Percentiles rank a stretch among this genome's conserved stretches.
Conservation (phyloP, 2,797 vertebrate species). For the Acipenser transmontanus region DNA sequence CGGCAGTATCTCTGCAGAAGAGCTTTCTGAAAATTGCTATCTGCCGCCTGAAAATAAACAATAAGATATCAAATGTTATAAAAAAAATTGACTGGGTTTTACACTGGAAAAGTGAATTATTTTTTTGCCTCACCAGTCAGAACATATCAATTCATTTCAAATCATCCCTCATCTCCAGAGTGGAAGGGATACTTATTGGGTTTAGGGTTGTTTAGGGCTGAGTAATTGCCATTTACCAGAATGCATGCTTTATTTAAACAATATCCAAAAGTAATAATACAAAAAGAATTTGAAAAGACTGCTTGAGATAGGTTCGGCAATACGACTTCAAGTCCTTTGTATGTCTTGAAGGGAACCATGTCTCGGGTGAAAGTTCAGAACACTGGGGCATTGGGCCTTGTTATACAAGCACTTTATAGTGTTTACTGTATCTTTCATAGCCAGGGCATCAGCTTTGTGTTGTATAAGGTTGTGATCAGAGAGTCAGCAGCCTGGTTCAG, state of each 20-base stretch:
- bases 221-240: constrained; percentile 37
- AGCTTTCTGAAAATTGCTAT: constrained; percentile 69
- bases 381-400: constrained; percentile 15
- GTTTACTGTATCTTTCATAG: background rate
- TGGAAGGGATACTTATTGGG: constrained; percentile 41
- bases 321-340: constrained; percentile 21
- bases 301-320: constrained; percentile 19
- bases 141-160: constrained; percentile 67
- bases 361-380: constrained; percentile 29
- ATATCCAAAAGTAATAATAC: constrained; percentile 33
- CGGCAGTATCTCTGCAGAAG: constrained; percentile 62
- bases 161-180: constrained; percentile 48
- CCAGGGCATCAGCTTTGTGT: background rate
- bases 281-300: constrained; percentile 27
- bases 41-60: constrained; percentile 72
- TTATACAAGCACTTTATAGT: background rate
- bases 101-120: constrained; percentile 72
- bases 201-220: constrained; percentile 37
- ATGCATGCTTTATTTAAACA: constrained; percentile 43
- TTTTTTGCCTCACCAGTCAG: constrained; percentile 69
- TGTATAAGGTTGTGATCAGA: background rate
- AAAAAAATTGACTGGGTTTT: constrained; percentile 64
- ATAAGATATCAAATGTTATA: constrained; percentile 69
- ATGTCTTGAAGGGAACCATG: constrained; percentile 6
- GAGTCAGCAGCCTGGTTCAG: background rate